Evolutionary conservation across 1,140 invertebrate species (phyloP).

Genomic region (Triops cancriformis): DNA sequence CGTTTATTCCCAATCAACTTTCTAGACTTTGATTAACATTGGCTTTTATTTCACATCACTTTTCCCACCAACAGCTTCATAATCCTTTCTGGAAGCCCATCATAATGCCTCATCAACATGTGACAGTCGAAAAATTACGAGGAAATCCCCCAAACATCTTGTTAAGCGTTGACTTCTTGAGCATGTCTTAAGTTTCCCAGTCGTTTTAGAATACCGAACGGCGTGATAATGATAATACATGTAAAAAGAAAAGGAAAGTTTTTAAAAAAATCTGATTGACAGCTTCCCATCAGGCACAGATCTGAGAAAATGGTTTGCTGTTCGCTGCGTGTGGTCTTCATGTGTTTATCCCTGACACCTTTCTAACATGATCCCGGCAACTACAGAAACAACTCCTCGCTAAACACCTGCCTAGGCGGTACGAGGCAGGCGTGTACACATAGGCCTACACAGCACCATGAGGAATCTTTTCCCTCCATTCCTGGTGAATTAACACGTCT

Average conservation of each 20-base stretch:
- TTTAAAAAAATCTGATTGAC: not conserved
- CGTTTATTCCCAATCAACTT: constrained; percentile 1
- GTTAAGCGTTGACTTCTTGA: not conserved
- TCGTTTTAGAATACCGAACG: not conserved
- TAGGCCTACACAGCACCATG: not conserved
- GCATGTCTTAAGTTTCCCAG: not conserved
- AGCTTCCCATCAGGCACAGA: not conserved
- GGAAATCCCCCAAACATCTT: not conserved
- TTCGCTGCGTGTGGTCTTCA: not conserved
- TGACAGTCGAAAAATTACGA: not conserved
- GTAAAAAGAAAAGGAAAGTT: not conserved
- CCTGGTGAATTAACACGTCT: not conserved
- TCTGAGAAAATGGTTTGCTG: not conserved
- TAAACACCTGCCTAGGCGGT: not conserved
- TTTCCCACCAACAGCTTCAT: not conserved
- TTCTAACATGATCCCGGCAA: not conserved
- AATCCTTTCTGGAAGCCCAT: not conserved
- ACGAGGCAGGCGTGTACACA: not conserved
- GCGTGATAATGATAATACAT: not conserved
- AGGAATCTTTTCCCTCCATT: not conserved
- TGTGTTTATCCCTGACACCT: not conserved
- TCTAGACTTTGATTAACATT: not conserved
- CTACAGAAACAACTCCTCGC: not conserved
- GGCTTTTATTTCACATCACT: not conserved
- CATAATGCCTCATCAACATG: not conserved